Conservation (phyloP, 1,140 invertebrate genomes). For the Achroia grisella region DNA sequence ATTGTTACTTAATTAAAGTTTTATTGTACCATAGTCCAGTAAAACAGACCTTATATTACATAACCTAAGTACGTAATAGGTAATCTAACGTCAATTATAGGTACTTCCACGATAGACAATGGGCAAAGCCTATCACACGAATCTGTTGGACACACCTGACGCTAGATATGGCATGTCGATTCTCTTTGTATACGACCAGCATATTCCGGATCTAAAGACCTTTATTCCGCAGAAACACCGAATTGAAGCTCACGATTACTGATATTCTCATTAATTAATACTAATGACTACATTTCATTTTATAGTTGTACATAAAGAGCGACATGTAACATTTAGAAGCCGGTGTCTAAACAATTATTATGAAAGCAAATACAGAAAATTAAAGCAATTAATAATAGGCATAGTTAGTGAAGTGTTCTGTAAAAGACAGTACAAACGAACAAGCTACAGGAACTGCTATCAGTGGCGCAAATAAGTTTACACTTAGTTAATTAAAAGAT, state of each 20-base stretch:
- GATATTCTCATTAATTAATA: constrained; percentile 6
- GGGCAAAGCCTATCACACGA: constrained; percentile 41
- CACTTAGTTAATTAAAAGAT: constrained; percentile 66
- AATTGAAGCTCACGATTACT: constrained; percentile 6
- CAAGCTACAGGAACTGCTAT: constrained; percentile 23
- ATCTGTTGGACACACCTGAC: constrained; percentile 50
- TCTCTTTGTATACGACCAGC: constrained; percentile 37
- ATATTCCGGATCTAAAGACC: constrained; percentile 8
- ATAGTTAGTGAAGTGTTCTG: constrained; percentile 1
- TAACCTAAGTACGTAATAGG: not conserved
- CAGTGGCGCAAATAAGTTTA: constrained; percentile 45
- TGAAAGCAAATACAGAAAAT: constrained; percentile 2
- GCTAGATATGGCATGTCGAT: constrained; percentile 36
- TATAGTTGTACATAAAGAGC: too few relatives aligned
- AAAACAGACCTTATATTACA: not conserved
- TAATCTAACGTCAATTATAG: constrained; percentile 39
- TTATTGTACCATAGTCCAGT: too few relatives aligned
- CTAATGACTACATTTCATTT: not conserved
- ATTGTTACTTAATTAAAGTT: too few relatives aligned
- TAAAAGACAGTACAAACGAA: constrained; percentile 3
- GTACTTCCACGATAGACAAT: constrained; percentile 50
- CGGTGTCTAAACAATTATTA: not conserved
- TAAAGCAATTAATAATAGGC: constrained; percentile 3
- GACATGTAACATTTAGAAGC: not conserved
- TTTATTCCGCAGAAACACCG: constrained; percentile 16